Evolutionary conservation across 2,113 vertebrate genomes (phyloP).

Genomic region (Elanus axillaris): DNA sequence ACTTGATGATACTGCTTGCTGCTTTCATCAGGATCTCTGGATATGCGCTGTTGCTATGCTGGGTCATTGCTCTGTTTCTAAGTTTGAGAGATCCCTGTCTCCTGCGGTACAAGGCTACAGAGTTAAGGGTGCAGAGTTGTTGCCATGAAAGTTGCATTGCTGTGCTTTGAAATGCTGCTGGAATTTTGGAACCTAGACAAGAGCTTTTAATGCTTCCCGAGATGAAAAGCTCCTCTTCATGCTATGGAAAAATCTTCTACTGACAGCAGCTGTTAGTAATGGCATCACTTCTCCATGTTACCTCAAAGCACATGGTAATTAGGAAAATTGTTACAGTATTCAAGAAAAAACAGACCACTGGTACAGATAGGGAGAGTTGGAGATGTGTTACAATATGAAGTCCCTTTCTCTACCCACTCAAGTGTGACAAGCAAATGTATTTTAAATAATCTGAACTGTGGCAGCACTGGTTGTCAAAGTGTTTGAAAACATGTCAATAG

Average conservation of each 20-base stretch:
- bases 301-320: neutral
- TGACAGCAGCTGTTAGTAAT: neutral
- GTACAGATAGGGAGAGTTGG: neutral
- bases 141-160: neutral
- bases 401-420: neutral
- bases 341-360: neutral
- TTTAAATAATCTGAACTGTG: neutral
- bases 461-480: neutral
- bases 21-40: neutral
- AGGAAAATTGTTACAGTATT: neutral
- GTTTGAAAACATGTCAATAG: neutral
- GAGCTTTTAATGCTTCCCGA: neutral
- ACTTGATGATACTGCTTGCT: neutral
- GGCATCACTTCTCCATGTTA: neutral
- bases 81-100: neutral
- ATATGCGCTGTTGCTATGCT: rapidly evolving
- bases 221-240: neutral
- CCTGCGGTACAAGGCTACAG: rapidly evolving
- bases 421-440: neutral
- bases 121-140: neutral
- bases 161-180: neutral
- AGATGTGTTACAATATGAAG: neutral
- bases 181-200: neutral
- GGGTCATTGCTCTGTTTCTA: neutral
- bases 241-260: neutral